These are phyloP conservation scores for Achatina immaculata DNA, from an alignment of 1,140 invertebrate species.

Conservation along the genomic window DNA sequence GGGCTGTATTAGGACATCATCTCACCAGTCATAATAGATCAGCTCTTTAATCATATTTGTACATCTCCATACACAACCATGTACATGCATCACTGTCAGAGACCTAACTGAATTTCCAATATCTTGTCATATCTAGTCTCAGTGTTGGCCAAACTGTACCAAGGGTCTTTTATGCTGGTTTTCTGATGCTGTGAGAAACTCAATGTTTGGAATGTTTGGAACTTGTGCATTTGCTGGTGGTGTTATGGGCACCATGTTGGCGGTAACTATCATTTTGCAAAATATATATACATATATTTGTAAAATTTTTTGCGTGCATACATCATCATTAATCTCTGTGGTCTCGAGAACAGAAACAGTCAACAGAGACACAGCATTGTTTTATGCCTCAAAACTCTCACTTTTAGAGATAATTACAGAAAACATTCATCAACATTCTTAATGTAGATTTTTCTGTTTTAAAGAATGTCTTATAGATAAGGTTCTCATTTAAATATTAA, in stretches of 20 bases:
- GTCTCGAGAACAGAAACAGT: not conserved
- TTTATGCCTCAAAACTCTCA: no score
- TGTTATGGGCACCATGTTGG: slow-evolving; percentile 73
- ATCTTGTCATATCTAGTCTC: slow-evolving; percentile 49
- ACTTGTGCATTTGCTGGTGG: slow-evolving; percentile 74
- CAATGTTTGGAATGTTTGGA: slow-evolving; percentile 73
- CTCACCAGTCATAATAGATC: no score
- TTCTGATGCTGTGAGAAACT: slow-evolving; percentile 70
- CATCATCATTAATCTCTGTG: not conserved
- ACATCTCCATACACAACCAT: no score
- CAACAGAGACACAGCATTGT: no score
- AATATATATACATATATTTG: not conserved
- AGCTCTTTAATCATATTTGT: no score
- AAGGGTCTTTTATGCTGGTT: slow-evolving; percentile 73
- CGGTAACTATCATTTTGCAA: slow-evolving; percentile 69
- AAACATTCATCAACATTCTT: no score
- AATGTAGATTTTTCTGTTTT: no score
- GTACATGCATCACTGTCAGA: no score
- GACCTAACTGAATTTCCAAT: not conserved
- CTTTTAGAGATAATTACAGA: no score
- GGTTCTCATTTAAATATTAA: no score
- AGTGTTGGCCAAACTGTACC: slow-evolving; percentile 73
- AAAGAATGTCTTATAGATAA: no score
- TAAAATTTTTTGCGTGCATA: not conserved
- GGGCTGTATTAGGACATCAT: no score